Evolutionary conservation across 2,113 vertebrate genomes (phyloP), one percentile per base, ranked within the genome.

Genomic region (Pelusios castaneus): DNA sequence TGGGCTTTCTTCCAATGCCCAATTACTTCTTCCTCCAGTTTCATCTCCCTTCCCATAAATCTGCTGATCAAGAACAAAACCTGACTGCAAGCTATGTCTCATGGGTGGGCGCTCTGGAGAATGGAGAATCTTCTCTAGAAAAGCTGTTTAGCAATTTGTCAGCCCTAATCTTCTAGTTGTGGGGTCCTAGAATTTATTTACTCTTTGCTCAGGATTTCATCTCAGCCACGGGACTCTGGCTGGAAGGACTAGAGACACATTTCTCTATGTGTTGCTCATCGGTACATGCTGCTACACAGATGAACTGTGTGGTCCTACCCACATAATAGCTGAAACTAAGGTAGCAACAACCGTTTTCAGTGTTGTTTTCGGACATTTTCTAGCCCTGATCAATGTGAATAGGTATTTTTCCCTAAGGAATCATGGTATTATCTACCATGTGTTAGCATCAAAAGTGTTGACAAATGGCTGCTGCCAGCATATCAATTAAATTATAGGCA

Each of bases 291-390:
- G 51, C 12, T 27, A 11, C 22, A 76, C 22, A 43, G 73, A 38
- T 63, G 11, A 77, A 56, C 0, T 1, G 21, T 49, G 8, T n/a
- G 73, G 34, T 7, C 9, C 41, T 49, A 45, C 38, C 41, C 1
- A 0, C 81, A 84, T 54, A 54, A 12, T 24, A 75, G 73, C 38
- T 5, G 70, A 10, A 43, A 51, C 25, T 58, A 54, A 38, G 11
- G 22, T 49, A 22, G 25, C 38, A 73, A 13, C 2, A 45, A 80
- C 49, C 17, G 7, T 7, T 43, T 34, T 93, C 38, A 12, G 51
- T 43, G 4, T 5, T 21, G 88, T 49, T 79, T 52, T 80, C 2
- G 21, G 21, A 56, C 55, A 78, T 45, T 63, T 80, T 80, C 89
- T 88, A 91, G 52, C 52, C 14, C n/a, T 1, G 54, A 41, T 5